Base-by-base conservation (phyloP, 2,113 vertebrate species). In the Colaptes auratus region DNA sequence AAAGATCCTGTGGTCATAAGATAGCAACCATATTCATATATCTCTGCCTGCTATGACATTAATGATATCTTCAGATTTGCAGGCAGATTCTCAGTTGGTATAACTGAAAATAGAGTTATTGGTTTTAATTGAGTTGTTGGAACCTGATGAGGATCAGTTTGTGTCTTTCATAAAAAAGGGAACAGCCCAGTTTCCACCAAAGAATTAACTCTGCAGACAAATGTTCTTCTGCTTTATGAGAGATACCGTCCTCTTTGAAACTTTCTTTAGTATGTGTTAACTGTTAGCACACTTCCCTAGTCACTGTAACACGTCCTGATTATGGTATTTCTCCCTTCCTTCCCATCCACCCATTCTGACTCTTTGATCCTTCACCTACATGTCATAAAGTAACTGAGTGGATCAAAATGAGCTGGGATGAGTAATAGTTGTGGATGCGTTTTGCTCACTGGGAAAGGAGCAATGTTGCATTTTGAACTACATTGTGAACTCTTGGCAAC, bases 291-390 rank as follows among this genome's bases (percentile, higher is more conserved):
- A 2, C 65, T 71, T 69, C 30, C 53, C 14, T 60, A 90, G 30
- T 28, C 70, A 55, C 33, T 13, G 5, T n/a, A 74, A 75, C 55
- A 69, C 83, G 20, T 50, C 48, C n/a, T 42, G 35, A 58, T 25
- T 73, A 80, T 55, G 59, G 42, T 28, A 42, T 35, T 61, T 19
- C 21, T 44, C 42, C 10, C 16, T 88, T 69, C 23, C 80, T 76
- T 87, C 52, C 31, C 64, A 17, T 74, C 73, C 12, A 20, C 67
- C 27, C 3, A 3, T 69, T 56, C 59, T 1, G 3, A 21, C 24
- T 82, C 82, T 88, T 67, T 88, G 79, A 90, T 95, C 79, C 58
- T 91, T 92, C 92, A 72, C 69, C 85, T 95, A 36, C 28, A 31
- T 11, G 13, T 36, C 72, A 65, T 65, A 59, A 89, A 91, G 31